Conservation (phyloP, 2,113 vertebrate genomes). For the Hydropotes inermis region DNA sequence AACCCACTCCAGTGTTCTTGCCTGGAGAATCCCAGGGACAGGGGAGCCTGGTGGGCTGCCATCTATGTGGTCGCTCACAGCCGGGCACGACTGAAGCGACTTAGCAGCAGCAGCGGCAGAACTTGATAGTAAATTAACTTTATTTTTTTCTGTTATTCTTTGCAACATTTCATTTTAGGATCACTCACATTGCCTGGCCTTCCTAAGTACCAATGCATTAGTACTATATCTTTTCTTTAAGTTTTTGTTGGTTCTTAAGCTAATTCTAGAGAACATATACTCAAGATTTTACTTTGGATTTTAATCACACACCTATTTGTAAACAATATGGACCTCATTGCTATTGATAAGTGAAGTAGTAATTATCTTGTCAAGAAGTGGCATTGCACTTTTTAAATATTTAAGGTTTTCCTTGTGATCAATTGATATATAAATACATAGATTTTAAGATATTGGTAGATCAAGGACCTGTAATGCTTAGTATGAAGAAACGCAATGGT, state of each 20-base stretch:
- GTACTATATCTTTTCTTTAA: neutral
- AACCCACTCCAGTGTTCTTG: no score
- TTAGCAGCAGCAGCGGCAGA: no score
- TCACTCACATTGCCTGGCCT: neutral
- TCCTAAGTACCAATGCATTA: neutral
- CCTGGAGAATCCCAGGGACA: no score
- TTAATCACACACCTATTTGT: neutral
- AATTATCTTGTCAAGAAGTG: neutral
- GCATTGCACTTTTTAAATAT: neutral
- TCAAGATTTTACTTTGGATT: neutral
- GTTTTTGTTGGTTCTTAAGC: neutral
- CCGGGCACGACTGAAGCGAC: no score
- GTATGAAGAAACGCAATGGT: neutral
- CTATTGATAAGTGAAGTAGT: neutral
- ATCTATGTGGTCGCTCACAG: rapidly evolving
- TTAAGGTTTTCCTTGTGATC: neutral
- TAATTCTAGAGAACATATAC: neutral
- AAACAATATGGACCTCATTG: neutral
- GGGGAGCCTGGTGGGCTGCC: no score
- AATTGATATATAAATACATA: neutral
- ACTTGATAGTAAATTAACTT: neutral
- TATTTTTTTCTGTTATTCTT: neutral
- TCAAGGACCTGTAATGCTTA: neutral
- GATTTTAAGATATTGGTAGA: neutral
- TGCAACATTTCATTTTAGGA: neutral